A percentile compares a stretch with the other conserved stretches of the same genome.
Conservation (phyloP, 1,140 invertebrate genomes). For the Himalopsyche phryganea region DNA sequence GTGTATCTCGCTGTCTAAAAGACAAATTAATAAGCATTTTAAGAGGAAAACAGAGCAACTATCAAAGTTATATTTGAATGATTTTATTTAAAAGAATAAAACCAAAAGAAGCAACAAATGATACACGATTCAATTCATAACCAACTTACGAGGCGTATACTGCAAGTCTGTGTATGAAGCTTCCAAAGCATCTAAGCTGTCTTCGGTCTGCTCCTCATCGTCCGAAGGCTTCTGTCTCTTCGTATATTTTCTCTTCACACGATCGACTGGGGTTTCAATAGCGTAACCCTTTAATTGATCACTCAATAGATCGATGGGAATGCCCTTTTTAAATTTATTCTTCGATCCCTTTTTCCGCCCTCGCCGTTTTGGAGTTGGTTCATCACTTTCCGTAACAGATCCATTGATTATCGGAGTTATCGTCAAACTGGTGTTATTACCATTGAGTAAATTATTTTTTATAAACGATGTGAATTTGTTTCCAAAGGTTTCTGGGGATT, state of each 20-base stretch:
- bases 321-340: slow-evolving; percentile 19
- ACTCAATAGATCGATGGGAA: slow-evolving; percentile 12
- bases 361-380: slow-evolving; percentile 2
- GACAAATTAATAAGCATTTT: no score
- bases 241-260: slow-evolving; percentile 18
- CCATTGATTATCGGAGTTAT: no score
- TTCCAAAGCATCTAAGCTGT: no score
- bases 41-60: no score
- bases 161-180: not conserved
- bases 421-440: not conserved
- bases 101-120: no score
- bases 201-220: no score
- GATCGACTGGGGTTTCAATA: not conserved
- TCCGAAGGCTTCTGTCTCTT: slow-evolving; percentile 6
- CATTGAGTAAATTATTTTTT: not conserved
- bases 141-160: not conserved
- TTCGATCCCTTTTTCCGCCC: slow-evolving; percentile 20
- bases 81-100: no score
- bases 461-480: no score
- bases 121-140: no score
- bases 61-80: no score
- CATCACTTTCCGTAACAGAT: not conserved
- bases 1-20: no score
- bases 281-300: not conserved
- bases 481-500: no score